Evolutionary conservation across 2,797 vertebrate genomes (phyloP), one percentile per base, ranked within the genome.

Genomic region (Sylvia borin): DNA sequence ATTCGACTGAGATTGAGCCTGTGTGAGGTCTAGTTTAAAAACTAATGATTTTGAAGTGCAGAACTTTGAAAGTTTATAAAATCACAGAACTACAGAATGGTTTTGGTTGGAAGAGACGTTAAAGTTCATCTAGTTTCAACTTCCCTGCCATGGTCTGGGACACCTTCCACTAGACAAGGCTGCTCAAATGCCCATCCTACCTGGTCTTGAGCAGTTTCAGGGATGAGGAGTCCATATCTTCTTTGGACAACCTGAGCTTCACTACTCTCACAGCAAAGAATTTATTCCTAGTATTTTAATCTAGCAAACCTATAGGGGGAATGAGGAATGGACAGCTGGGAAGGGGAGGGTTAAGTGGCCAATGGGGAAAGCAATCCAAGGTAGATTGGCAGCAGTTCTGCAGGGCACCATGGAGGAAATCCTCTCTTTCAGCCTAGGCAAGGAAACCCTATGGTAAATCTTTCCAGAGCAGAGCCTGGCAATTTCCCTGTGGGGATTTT

Each of bases 11-110:
- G n/a, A 8, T 9, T 24, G 7, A 79, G 51, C 4, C 5, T 70
- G 17, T 10, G 3, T 16, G 27, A 51, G 48, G 65, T 43, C n/a
- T 42, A 26, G 13, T 43, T 85, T 29, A 26, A 60, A 60, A 79
- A 48, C 2, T 5, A 61, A 47, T 36, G 22, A 10, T 71, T 77
- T 53, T 47, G 38, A 34, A 40, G 21, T 16, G 17, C n/a, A 40
- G 12, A 20, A 12, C 11, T 58, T 40, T 0, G 1, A 42, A 71
- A 77, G 5, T 71, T 71, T 31, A 34, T 51, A 40, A 77, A 83
- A 47, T 19, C 17, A 27, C 9, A 53, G 45, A 58, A 36, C 21
- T 13, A 64, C 7, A 32, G 31, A 53, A 48, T 0, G 0, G 5
- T 70, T 91, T 75, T 47, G 8, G 2, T 70, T 70, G 22, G 40